Percentiles rank a stretch among this genome's conserved stretches.
phyloP scores from a whole-genome alignment of 2,888 invertebrate species.

The Strigamia crassipes region DNA sequence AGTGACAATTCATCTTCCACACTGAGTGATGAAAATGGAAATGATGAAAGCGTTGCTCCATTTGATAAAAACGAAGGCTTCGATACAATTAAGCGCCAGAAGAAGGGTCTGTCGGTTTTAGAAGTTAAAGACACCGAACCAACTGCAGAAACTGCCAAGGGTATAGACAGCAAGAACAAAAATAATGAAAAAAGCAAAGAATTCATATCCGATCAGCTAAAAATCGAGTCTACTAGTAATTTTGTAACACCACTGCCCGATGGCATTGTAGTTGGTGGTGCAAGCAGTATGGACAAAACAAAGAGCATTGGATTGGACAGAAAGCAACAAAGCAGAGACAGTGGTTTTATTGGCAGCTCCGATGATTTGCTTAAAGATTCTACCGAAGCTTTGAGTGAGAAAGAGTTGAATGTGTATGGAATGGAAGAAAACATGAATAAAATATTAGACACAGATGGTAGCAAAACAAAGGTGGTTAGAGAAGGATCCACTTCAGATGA shows the following conservation, averaged over 20 bases:
- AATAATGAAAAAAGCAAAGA: no score
- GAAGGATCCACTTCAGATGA: slow-evolving; percentile 50
- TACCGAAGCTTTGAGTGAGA: slow-evolving; percentile 12
- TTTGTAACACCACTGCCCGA: slow-evolving; percentile 14
- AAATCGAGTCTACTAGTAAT: slow-evolving; percentile 48
- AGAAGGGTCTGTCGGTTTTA: slow-evolving; percentile 60
- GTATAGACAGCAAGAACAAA: neutral
- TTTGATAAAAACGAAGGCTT: slow-evolving; percentile 68
- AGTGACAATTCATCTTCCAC: slow-evolving; percentile 29
- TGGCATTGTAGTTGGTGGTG: slow-evolving; percentile 11
- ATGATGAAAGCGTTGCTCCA: slow-evolving; percentile 53
- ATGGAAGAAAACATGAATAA: neutral
- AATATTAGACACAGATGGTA: neutral
- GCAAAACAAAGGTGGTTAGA: neutral
- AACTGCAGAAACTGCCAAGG: neutral
- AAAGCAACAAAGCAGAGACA: slow-evolving; percentile 82
- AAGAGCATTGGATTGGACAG: slow-evolving; percentile 57
- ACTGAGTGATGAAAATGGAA: slow-evolving; percentile 43
- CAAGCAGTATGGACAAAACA: neutral
- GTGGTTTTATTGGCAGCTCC: slow-evolving; percentile 85
- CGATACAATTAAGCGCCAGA: slow-evolving; percentile 82
- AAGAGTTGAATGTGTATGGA: slow-evolving; percentile 48
- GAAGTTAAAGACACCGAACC: slow-evolving; percentile 10
- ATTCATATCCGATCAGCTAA: neutral
- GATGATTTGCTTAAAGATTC: slow-evolving; percentile 71